Evolutionary conservation across 2,113 vertebrate species (phyloP), one percentile per base, ranked within the genome.

Genomic region (Callipepla californica): DNA sequence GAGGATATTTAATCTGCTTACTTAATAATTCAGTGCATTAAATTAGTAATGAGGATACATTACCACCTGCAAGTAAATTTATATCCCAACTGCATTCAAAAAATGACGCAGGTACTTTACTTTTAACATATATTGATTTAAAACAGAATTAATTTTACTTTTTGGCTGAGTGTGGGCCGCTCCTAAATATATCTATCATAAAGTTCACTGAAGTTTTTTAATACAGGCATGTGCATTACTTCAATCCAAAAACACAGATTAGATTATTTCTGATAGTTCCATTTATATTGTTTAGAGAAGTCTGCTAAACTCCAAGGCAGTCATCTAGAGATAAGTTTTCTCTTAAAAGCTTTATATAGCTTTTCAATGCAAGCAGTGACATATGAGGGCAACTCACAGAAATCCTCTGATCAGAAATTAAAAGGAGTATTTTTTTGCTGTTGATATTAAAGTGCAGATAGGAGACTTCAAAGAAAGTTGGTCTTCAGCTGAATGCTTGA

Each of bases 401-500:
- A 70, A 63, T 76, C 63, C 21, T 70, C 63, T 23, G 63, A 45
- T 22, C 26, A 87, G 78, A 98, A 95, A 96, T 66, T 53, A 91
- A 85, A 86, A 78, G 32, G 73, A 42, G 62, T 26, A 5, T 30
- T 57, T 87, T 93, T 93, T 86, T 85, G 70, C 74, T 92, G 47
- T 81, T 67, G 57, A 67, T 91, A 95, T 72, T 90, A 78, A 96
- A 96, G 84, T 94, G 87, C 26, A 2, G 81, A 47, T 10, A 77
- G 3, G 12, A 58, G 50, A 89, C 26, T 70, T 99, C 93, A 99
- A 92, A 99, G 97, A 97, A 99, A 99, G 96, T 96, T 98, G 80
- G 98, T 99, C 95, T 99, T 99, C 13, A 99, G 98, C 20, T 98
- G 98, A 97, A 99, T 99, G 95, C 98, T 99, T 34, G 98, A 97